A percentile compares a stretch with the other conserved stretches of the same genome.
Conservation (phyloP, 2,888 invertebrate genomes). For the Toxonevra muliebris region DNA sequence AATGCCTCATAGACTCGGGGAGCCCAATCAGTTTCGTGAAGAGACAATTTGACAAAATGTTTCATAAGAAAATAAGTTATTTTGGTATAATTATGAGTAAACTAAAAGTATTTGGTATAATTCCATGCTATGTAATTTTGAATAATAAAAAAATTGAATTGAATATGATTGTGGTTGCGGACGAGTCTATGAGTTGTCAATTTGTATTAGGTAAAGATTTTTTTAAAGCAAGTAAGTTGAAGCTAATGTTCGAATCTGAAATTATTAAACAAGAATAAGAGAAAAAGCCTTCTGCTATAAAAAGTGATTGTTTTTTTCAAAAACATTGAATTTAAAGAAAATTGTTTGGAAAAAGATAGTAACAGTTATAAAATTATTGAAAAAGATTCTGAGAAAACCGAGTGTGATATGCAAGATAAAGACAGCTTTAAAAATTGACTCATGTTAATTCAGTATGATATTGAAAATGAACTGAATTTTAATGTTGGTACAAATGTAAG, state of each 20-base stretch:
- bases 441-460: not conserved
- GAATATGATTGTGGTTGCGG: conserved; percentile 25
- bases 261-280: no score
- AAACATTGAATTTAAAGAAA: not conserved
- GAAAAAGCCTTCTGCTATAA: no score
- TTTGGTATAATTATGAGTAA: conserved; percentile 24
- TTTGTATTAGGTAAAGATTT: conserved; percentile 27
- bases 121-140: conserved; percentile 9
- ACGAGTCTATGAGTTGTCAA: conserved; percentile 30
- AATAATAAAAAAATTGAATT: conserved; percentile 13
- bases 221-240: conserved; percentile 22
- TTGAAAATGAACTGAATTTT: not conserved
- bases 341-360: not conserved
- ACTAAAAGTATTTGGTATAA: conserved; percentile 23
- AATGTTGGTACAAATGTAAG: not conserved
- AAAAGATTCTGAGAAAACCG: no score
- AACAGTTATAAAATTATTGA: no score
- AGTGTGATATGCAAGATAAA: no score
- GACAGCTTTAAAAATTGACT: no score
- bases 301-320: not conserved
- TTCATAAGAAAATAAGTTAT: no score
- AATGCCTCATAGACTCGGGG: conserved; percentile 6
- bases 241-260: conserved; percentile 11
- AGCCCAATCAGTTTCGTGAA: not conserved
- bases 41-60: no score